Evolutionary conservation across 2,113 vertebrate genomes (phyloP).

Genomic region (Sinocyclocheilus anophthalmus): DNA sequence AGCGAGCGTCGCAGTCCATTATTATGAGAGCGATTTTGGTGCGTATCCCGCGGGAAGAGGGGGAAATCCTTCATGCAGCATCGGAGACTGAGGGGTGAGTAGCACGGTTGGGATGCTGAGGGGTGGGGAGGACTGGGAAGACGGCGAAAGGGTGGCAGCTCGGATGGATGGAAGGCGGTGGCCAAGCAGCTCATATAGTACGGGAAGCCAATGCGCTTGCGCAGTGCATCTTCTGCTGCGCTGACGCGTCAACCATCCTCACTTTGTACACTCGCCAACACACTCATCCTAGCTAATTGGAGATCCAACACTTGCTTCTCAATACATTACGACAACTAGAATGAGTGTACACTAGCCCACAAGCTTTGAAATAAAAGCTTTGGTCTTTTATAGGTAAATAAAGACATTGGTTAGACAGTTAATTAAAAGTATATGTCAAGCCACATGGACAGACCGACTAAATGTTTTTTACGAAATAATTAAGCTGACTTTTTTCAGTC

Average conservation of each 20-base stretch:
- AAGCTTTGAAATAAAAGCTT: background rate
- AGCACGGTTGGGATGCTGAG: slow-evolving; percentile 61
- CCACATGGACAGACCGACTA: background rate
- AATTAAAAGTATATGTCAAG: background rate
- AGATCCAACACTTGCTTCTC: background rate
- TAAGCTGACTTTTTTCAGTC: background rate
- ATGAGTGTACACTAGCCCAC: background rate
- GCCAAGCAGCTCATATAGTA: slow-evolving; percentile 66
- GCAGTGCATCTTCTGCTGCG: slow-evolving; percentile 47
- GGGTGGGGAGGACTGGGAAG: slow-evolving; percentile 65
- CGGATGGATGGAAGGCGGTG: slow-evolving; percentile 74
- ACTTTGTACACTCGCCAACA: slow-evolving; percentile 19
- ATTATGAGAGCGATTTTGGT: slow-evolving; percentile 49
- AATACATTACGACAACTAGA: background rate
- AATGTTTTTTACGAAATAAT: no score
- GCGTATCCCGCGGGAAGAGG: slow-evolving; percentile 61
- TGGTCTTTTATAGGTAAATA: background rate
- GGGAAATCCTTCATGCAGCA: slow-evolving; percentile 44
- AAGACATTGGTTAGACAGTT: background rate
- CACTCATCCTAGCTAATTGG: background rate
- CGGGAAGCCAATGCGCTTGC: slow-evolving; percentile 46
- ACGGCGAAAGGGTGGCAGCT: slow-evolving; percentile 54
- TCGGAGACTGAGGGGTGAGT: slow-evolving; percentile 54
- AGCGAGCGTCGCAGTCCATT: slow-evolving; percentile 70
- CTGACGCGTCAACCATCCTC: slow-evolving; percentile 25